These are phyloP conservation scores for Gymnoscelis rufifasciata DNA, from an alignment of 2,888 invertebrate genomes.

Conservation along the genomic window DNA sequence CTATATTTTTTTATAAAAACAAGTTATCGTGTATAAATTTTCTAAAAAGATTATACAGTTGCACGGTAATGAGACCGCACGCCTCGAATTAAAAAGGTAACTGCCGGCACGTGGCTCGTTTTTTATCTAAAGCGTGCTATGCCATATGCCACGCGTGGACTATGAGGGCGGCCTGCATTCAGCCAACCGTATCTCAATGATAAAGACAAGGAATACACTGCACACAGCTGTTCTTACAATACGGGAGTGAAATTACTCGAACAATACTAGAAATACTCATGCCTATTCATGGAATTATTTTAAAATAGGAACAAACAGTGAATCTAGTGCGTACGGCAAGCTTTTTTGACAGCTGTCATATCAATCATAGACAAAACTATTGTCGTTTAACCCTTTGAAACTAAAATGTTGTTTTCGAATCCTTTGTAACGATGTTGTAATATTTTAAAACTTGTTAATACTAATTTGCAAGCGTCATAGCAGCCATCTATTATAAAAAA, in stretches of 20 bases:
- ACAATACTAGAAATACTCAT: neutral
- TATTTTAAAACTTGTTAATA: neutral
- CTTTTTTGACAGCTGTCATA: conserved; percentile 17
- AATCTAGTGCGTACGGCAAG: neutral
- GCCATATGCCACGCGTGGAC: conserved; percentile 73
- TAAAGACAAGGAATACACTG: conserved; percentile 21
- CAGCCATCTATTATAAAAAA: neutral
- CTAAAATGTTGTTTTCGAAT: neutral
- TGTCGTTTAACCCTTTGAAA: neutral
- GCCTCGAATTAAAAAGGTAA: conserved; percentile 41
- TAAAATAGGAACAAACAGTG: neutral
- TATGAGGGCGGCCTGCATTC: conserved; percentile 32
- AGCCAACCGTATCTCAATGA: conserved; percentile 42
- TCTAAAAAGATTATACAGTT: neutral
- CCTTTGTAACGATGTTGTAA: neutral
- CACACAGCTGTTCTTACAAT: conserved; percentile 18
- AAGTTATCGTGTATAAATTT: too few species aligned
- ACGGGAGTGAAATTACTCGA: neutral
- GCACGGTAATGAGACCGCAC: conserved; percentile 6
- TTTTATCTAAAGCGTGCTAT: conserved; percentile 44
- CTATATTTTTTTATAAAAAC: too few species aligned
- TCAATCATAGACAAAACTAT: conserved; percentile 11
- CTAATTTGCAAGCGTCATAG: neutral
- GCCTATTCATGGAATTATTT: neutral
- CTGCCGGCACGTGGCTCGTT: conserved; percentile 53